Conservation (phyloP, 2,888 invertebrate genomes). For the Lasioglossum malachurum region DNA sequence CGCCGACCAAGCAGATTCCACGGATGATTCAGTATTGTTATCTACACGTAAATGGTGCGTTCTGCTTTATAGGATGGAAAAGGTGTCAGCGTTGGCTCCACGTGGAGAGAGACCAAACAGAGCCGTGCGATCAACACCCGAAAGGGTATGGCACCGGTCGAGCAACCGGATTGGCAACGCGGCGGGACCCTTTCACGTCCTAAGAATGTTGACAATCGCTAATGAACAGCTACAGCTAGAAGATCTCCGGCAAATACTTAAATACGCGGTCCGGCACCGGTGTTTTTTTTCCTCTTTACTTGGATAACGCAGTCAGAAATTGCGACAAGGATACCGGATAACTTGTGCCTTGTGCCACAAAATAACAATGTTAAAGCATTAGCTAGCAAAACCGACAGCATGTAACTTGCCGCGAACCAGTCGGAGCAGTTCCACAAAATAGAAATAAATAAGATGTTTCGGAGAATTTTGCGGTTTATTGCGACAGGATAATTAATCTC, state of each 20-base stretch:
- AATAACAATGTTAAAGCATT: not conserved
- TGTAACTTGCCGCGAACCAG: not conserved
- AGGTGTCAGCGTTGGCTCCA: not conserved
- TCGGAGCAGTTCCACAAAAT: not conserved
- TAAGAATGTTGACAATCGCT: not conserved
- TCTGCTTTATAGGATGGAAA: not conserved
- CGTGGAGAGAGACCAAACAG: not conserved
- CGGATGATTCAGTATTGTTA: not conserved
- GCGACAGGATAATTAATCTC: not conserved
- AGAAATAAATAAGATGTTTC: conserved; percentile 6
- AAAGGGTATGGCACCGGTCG: not conserved
- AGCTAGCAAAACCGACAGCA: not conserved
- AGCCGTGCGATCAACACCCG: not conserved
- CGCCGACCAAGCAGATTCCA: not conserved
- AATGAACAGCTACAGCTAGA: not conserved
- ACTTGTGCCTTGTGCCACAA: not conserved
- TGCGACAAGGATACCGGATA: not conserved
- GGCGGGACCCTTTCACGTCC: not conserved
- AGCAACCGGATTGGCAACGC: not conserved
- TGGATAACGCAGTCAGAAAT: not conserved
- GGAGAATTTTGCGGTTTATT: not conserved
- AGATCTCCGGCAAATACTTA: not conserved
- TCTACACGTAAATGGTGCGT: not conserved
- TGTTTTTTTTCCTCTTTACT: not conserved
- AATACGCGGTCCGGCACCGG: not conserved